Conservation (phyloP, 2,113 vertebrate species). For the Aplodontia rufa region DNA sequence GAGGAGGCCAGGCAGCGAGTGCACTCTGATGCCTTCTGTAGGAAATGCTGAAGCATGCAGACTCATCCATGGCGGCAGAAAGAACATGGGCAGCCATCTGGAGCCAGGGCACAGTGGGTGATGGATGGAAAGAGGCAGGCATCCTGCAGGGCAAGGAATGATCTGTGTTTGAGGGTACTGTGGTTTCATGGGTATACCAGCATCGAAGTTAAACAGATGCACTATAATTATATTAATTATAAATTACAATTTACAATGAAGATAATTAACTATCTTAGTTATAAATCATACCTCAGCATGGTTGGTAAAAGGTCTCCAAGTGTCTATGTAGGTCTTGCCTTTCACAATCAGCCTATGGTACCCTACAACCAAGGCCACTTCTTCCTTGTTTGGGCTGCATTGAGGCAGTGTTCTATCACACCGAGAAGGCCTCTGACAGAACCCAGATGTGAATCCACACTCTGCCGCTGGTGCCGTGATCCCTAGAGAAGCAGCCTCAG, state of each 20-base stretch:
- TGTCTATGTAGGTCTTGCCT: background rate
- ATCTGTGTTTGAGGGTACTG: background rate
- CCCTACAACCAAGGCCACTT: background rate
- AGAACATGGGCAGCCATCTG: background rate
- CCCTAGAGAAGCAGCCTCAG: no score
- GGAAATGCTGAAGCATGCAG: background rate
- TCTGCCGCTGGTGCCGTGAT: background rate
- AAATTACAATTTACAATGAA: no score
- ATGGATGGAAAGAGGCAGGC: background rate
- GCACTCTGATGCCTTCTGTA: accelerated
- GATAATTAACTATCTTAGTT: no score
- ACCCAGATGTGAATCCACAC: background rate
- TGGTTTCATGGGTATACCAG: background rate
- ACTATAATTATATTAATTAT: no score
- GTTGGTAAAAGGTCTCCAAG: accelerated
- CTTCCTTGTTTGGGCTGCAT: background rate
- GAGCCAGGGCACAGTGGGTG: background rate
- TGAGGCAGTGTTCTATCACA: accelerated
- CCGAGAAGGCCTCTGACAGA: background rate
- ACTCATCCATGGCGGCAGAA: background rate
- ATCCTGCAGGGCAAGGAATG: accelerated
- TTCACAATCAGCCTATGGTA: background rate
- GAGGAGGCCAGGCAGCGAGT: no score
- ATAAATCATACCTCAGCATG: background rate
- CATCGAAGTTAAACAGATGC: background rate